Evolutionary conservation across 2,797 vertebrate genomes (phyloP).

Genomic region (Ptychobarbus kaznakovi): DNA sequence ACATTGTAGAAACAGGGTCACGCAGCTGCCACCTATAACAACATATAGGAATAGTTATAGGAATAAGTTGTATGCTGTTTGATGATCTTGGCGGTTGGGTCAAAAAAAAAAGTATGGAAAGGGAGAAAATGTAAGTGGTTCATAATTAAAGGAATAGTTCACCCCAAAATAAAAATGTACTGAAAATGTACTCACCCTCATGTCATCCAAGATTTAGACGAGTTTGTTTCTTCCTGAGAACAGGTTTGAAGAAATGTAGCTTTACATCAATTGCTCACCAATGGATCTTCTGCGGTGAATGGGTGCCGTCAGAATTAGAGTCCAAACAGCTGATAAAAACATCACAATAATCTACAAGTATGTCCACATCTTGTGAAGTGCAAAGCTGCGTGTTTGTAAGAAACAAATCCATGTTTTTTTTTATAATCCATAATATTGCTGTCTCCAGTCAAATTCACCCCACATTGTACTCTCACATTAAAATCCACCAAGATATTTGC

Average conservation of each 20-base stretch:
- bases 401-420: not conserved
- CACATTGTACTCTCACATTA: not conserved
- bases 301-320: not conserved
- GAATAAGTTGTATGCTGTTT: conserved; percentile 9
- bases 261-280: not conserved
- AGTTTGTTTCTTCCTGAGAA: not conserved
- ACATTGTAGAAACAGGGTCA: conserved; percentile 33
- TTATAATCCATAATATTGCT: not conserved
- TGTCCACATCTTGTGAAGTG: not conserved
- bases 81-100: not conserved
- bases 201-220: not conserved
- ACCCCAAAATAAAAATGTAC: not conserved
- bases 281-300: not conserved
- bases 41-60: not conserved
- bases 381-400: not conserved
- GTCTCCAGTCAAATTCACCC: not conserved
- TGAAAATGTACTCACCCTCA: not conserved
- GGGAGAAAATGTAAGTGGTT: not conserved
- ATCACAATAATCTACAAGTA: not conserved
- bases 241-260: not conserved
- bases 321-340: not conserved
- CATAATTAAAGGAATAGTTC: not conserved
- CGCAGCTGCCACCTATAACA: conserved; percentile 35
- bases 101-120: not conserved
- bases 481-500: not conserved